Base-by-base conservation (phyloP, 2,113 vertebrate genomes). In the Cebidichthys violaceus region DNA sequence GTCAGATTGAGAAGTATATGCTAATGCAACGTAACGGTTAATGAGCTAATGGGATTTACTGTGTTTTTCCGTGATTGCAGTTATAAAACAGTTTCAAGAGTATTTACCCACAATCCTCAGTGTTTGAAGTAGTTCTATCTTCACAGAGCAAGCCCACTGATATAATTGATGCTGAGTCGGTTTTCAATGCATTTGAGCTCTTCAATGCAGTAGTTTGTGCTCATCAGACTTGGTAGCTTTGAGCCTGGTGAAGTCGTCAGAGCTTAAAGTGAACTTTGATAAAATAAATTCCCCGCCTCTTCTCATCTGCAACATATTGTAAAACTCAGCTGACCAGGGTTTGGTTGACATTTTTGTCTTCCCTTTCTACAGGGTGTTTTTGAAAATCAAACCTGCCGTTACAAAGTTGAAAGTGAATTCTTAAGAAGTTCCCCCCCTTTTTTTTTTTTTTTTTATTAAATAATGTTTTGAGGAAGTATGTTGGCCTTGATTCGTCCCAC, bases 21-120 rank as follows among this genome's bases (percentile, higher is more conserved):
- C n/a, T 37, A 37, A 81, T 43, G 17, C 0, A 0, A 50, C 24
- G 82, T 67, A 50, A 39, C 22, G 69, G 50, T 75, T 29, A 10
- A n/a, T n/a, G 8, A 70, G 18, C 67, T 31, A 70, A 69, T 54
- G 27, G 55, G 66, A 45, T 79, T 88, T 79, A 2, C 13, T 11
- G 41, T 61, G 10, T 76, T 65, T 68, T 83, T 52, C 9, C 4
- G 27, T 73, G 0, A 35, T 24, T 6, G 8, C 50, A 9, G 41
- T 77, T 77, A 52, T 60, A n/a, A 55, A 79, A 68, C 43, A 1
- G 20, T 73, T 45, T 27, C 14, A 37, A 14, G 33, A 3, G 5
- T 64, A 9, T 68, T 75, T 47, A n/a, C 43, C 72, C 37, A 35
- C 13, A 60, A 22, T 70, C 1, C 27, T 18, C 9, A 45, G 29